Base-by-base conservation (phyloP, 2,888 invertebrate species). In the Eudemis profundana region DNA sequence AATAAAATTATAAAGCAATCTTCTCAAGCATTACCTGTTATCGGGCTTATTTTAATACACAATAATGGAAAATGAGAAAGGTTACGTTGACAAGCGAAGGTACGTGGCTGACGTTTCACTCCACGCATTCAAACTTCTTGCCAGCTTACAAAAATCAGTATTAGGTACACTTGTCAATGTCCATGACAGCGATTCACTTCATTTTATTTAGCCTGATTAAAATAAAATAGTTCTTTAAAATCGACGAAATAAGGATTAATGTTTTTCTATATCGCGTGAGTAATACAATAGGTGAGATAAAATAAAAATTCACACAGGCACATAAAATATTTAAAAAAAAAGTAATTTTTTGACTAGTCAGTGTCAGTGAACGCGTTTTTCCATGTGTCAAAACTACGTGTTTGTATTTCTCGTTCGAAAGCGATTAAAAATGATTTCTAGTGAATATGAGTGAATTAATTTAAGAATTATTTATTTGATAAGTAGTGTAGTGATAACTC, bases 81-180 rank as follows among this genome's bases (percentile, higher is more conserved):
- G 73, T 74, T 76, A 72, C 69, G 72, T 73, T 87, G 87, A 87
- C 86, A 86, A 80, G 66, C 76, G 70, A 67, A 78, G 70, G 80
- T 83, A 92, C 91, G 92, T 92, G 92, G 92, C 92, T 92, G 92
- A 93, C 91, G 85, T 90, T 90, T 89, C 89, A 87, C 84, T 90
- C 90, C 91, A 92, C 92, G 92, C 92, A 87, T 85, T 80, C 86
- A 83, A 77, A 78, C 81, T 75, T 63, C 68, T 83, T 85, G 83
- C 85, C 82, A 83, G 68, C 1, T 57, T 29, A 65, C 66, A 76
- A 63, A 68, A 67, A 42, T 50, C n/a, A n/a, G n/a, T n/a, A n/a
- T n/a, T n/a, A n/a, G n/a, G n/a, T n/a, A n/a, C n/a, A n/a, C n/a
- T n/a, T n/a, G n/a, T n/a, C n/a, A n/a, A n/a, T n/a, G n/a, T n/a